Evolutionary conservation across 2,113 vertebrate species (phyloP).

Genomic region (Taurulus bubalis): DNA sequence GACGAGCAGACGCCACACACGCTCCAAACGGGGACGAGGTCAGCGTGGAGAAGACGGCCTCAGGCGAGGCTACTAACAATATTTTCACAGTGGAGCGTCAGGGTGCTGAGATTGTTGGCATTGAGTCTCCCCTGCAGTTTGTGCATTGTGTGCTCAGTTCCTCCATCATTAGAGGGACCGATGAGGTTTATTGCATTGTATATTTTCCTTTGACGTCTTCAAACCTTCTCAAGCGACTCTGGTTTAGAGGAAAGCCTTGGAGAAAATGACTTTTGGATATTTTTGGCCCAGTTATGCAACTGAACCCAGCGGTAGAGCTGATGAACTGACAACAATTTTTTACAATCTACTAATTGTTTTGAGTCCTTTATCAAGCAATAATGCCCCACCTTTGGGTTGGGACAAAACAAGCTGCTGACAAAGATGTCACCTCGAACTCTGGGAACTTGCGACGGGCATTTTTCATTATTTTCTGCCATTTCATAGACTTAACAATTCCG

Average conservation of each 20-base stretch:
- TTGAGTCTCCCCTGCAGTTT: conserved; percentile 37
- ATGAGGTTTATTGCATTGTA: neutral
- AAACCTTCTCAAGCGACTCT: neutral
- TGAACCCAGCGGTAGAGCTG: neutral
- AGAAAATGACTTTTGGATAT: conserved; percentile 17
- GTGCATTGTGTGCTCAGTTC: conserved; percentile 16
- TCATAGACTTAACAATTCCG: neutral
- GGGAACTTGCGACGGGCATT: neutral
- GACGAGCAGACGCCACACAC: conserved; percentile 49
- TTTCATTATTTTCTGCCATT: neutral
- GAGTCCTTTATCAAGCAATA: neutral
- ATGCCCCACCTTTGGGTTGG: neutral
- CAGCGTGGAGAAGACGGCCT: conserved; percentile 24
- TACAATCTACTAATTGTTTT: neutral
- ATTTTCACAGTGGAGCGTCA: conserved; percentile 48
- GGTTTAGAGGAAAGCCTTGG: neutral
- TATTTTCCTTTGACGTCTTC: neutral
- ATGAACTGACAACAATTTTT: neutral
- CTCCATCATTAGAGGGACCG: neutral
- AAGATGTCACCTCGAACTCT: neutral
- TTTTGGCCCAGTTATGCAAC: conserved; percentile 5
- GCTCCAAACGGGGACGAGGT: conserved; percentile 48
- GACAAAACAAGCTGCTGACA: neutral
- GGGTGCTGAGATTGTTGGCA: conserved; percentile 46
- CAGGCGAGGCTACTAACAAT: conserved; percentile 35